These are phyloP conservation scores for Brachystomella parvula DNA, from an alignment of 1,140 invertebrate genomes.

Conservation along the genomic window DNA sequence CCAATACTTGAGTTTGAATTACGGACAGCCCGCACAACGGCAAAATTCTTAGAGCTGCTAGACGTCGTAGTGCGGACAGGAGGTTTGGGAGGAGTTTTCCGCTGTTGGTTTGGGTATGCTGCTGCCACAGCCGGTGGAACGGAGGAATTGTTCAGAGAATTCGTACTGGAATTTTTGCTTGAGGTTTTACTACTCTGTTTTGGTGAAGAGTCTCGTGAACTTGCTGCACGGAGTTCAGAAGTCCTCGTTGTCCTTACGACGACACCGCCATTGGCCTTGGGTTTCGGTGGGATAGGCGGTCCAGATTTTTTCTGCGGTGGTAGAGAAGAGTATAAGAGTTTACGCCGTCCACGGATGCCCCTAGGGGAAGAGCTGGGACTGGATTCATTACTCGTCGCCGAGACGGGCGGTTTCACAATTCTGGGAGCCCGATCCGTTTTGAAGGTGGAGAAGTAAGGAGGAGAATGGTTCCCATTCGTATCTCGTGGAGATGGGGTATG, in stretches of 20 bases:
- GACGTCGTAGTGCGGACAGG: neutral
- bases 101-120: neutral
- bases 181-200: slow-evolving; percentile 5
- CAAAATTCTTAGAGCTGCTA: neutral
- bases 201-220: slow-evolving; percentile 6
- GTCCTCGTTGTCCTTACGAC: slow-evolving; percentile 6
- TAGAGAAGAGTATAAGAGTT: slow-evolving; percentile 7
- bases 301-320: slow-evolving; percentile 4
- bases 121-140: neutral
- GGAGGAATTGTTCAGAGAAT: slow-evolving; percentile 6
- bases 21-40: slow-evolving; percentile 10
- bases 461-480: slow-evolving; percentile 9
- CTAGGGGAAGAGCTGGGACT: slow-evolving; percentile 7
- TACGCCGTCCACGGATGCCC: slow-evolving; percentile 6
- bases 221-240: slow-evolving; percentile 8
- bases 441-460: slow-evolving; percentile 1
- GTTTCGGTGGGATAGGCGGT: slow-evolving; percentile 14
- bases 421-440: neutral
- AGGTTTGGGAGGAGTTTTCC: slow-evolving; percentile 13
- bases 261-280: neutral
- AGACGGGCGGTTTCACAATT: neutral
- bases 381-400: slow-evolving; percentile 14
- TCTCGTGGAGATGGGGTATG: neutral
- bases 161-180: slow-evolving; percentile 11
- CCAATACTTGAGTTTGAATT: slow-evolving; percentile 14